phyloP scores from a whole-genome alignment of 2,113 vertebrate genomes.

The Diglossa brunneiventris region DNA sequence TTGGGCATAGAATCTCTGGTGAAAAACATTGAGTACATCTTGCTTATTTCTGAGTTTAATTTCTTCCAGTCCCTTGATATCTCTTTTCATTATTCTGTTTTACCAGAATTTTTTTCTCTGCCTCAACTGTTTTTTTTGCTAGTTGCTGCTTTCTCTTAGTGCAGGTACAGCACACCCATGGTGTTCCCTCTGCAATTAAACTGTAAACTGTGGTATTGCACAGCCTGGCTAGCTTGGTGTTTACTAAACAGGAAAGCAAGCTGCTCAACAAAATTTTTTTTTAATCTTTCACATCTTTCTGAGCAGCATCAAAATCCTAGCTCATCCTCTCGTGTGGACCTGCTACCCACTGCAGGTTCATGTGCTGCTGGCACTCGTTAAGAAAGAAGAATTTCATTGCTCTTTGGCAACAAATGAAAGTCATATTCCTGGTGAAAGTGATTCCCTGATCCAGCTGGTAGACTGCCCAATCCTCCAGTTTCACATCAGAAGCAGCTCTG shows the following conservation, averaged over 20 bases:
- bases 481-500: not conserved
- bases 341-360: not conserved
- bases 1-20: not conserved
- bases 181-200: not conserved
- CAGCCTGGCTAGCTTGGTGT: not conserved
- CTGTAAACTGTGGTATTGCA: not conserved
- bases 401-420: not conserved
- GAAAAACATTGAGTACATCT: not conserved
- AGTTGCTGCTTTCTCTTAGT: not conserved
- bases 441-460: not conserved
- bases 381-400: not conserved
- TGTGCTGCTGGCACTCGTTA: not conserved
- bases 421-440: not conserved
- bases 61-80: not conserved
- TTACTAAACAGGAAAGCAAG: not conserved
- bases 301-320: not conserved
- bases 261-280: not conserved
- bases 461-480: not conserved
- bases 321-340: not conserved
- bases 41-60: not conserved
- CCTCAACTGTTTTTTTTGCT: not conserved
- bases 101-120: not conserved
- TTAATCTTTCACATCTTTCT: not conserved
- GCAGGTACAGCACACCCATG: not conserved
- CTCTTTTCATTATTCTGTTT: not conserved